These are phyloP conservation scores for Sebastes oblongus DNA, from an alignment of 2,797 vertebrate genomes.

Conservation along the genomic window DNA sequence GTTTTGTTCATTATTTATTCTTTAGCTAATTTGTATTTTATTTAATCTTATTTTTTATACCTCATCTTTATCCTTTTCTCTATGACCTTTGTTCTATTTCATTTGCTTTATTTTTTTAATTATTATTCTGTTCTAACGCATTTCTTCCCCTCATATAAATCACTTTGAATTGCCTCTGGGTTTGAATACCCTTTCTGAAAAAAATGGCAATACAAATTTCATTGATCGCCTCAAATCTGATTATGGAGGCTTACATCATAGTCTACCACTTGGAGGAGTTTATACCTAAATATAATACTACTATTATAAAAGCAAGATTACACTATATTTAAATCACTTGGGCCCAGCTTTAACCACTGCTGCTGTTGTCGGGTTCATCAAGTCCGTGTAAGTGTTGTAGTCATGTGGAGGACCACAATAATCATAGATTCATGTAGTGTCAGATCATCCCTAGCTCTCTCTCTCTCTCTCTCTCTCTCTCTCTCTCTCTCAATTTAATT, in stretches of 20 bases:
- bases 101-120: background rate
- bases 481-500: too few species aligned
- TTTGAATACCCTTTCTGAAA: too few species aligned
- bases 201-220: background rate
- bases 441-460: background rate
- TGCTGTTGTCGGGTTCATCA: background rate
- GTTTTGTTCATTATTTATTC: background rate
- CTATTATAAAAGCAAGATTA: background rate
- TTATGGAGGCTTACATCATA: too few species aligned
- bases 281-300: too few species aligned
- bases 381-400: background rate
- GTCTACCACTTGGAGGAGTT: too few species aligned
- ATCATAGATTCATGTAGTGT: slow-evolving; percentile 6
- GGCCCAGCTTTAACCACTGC: background rate
- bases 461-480: background rate
- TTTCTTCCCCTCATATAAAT: background rate
- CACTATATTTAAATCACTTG: background rate
- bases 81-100: background rate
- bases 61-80: background rate
- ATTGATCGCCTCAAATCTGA: background rate
- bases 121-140: too few species aligned
- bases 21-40: background rate
- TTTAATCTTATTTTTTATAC: background rate
- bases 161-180: too few species aligned
- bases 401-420: background rate